Conservation (phyloP, 2,888 invertebrate species). For the Brachypalpus laphriformis region DNA sequence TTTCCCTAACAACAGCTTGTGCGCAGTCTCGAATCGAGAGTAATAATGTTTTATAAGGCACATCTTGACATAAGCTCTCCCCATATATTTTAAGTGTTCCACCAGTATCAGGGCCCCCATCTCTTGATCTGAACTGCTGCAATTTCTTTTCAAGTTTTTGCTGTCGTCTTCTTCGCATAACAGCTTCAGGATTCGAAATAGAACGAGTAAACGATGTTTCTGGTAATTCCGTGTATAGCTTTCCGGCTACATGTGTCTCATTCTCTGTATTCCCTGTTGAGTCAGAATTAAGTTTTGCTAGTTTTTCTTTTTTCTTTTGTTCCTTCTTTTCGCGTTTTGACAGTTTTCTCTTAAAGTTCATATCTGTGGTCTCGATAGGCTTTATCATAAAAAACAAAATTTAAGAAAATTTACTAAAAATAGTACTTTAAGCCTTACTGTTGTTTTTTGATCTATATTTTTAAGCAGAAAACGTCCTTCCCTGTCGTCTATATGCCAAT, state of each 20-base stretch:
- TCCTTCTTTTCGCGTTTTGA: conserved; percentile 99
- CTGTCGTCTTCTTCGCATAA: conserved; percentile 97
- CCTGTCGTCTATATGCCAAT: conserved; percentile 99
- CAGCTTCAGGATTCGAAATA: conserved; percentile 99
- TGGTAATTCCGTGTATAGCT: conserved; percentile 97
- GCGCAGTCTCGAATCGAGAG: conserved; percentile 97
- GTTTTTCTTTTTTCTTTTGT: conserved; percentile 96
- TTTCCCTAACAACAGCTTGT: conserved; percentile 95
- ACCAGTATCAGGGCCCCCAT: conserved; percentile 96
- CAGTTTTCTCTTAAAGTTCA: conserved; percentile 95
- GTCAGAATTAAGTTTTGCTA: conserved; percentile 90
- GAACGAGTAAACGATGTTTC: conserved; percentile 99
- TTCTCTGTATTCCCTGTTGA: conserved; percentile 83
- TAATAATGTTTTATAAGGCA: conserved; percentile 98
- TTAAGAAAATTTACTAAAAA: not conserved
- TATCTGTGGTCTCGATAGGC: conserved; percentile 89
- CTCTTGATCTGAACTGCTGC: conserved; percentile 97
- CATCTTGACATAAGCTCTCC: conserved; percentile 96
- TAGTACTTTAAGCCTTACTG: conserved; percentile 75
- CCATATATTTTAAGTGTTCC: conserved; percentile 98
- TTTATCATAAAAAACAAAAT: conserved; percentile 75
- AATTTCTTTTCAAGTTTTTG: conserved; percentile 98
- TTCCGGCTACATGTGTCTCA: conserved; percentile 93
- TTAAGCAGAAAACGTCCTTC: conserved; percentile 98
- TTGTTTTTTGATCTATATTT: conserved; percentile 92